A percentile compares a stretch with the other conserved stretches of the same genome.
Evolutionary conservation across 2,113 vertebrate species (phyloP).

Genomic region (Muntiacus muntjak): DNA sequence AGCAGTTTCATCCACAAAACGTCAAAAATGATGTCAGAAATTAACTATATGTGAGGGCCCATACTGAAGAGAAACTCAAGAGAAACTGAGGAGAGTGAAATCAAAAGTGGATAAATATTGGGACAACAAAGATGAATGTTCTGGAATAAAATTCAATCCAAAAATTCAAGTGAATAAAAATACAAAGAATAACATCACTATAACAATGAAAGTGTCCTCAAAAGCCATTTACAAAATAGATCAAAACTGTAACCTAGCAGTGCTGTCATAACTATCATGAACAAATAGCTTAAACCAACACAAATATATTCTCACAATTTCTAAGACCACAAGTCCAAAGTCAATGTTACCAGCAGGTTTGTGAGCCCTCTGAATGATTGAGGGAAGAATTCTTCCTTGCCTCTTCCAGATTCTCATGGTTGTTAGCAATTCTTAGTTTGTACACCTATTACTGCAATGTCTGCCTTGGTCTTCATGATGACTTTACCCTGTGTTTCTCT

Average conservation of each 20-base stretch:
- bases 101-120: background rate
- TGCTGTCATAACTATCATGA: background rate
- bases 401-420: background rate
- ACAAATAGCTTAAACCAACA: background rate
- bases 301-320: background rate
- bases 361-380: too few species aligned
- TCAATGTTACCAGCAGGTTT: background rate
- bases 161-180: background rate
- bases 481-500: background rate
- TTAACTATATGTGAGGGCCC: background rate
- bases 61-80: background rate
- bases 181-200: background rate
- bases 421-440: background rate
- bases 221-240: background rate
- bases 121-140: background rate
- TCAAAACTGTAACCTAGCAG: background rate
- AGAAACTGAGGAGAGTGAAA: background rate
- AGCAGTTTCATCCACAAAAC: background rate
- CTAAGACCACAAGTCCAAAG: background rate
- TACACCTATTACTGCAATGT: background rate
- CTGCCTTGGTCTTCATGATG: background rate
- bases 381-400: background rate
- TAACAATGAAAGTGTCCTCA: background rate
- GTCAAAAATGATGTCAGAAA: background rate
- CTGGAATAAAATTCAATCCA: background rate